These are phyloP conservation scores for Arion vulgaris DNA, from an alignment of 1,140 invertebrate genomes.

Conservation along the genomic window DNA sequence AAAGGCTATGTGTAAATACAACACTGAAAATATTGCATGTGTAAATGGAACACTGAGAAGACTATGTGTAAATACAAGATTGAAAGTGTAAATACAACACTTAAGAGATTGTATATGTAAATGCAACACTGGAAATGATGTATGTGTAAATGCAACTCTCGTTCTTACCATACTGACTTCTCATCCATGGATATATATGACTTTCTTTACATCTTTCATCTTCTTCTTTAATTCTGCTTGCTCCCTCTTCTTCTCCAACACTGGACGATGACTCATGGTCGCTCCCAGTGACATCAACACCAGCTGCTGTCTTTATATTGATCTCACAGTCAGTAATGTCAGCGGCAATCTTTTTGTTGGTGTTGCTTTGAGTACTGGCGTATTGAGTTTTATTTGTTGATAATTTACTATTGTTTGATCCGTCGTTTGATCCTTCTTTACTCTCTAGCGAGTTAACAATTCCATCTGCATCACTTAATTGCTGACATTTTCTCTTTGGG, in stretches of 20 bases:
- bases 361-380: neutral
- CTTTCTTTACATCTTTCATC: neutral
- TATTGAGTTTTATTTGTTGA: neutral
- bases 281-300: neutral
- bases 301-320: neutral
- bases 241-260: neutral
- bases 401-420: neutral
- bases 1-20: too few relatives aligned
- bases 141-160: too few relatives aligned
- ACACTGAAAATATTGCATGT: too few relatives aligned
- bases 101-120: too few relatives aligned
- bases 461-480: neutral
- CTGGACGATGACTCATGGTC: neutral
- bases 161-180: neutral
- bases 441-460: neutral
- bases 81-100: too few relatives aligned
- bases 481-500: neutral
- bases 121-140: too few relatives aligned
- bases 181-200: neutral
- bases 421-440: neutral
- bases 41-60: too few relatives aligned
- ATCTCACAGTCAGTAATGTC: neutral
- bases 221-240: neutral
- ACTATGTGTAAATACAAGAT: too few relatives aligned
- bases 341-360: neutral